Evolutionary conservation across 2,888 invertebrate species (phyloP), one percentile per base, ranked within the genome.

Genomic region (Drosophila sordidula): DNA sequence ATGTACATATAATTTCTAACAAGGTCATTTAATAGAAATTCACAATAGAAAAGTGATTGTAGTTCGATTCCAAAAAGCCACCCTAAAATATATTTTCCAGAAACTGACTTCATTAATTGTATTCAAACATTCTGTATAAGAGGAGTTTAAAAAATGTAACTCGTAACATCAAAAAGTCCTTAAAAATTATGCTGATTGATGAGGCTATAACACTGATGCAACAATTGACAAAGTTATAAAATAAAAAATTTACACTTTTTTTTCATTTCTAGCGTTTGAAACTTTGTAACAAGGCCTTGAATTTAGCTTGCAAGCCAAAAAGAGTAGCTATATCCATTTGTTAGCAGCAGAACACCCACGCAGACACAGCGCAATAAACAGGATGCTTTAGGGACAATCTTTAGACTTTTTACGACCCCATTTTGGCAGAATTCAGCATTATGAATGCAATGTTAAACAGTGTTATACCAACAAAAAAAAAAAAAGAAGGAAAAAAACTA

Each of bases 391-490:
- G 32, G 64, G 46, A 47, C 61, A 47, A 47, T 42, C 41, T 18
- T 6, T 51, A 25, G n/a, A 8, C 9, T 55, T 42, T 58, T 69
- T 36, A 44, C 14, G 44, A 54, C 3, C 44, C 16, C 51, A 34
- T 45, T 38, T 18, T 4, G 6, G 16, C 46, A 29, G 36, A 16
- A 54, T 59, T 16, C 44, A 47, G 26, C 54, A 51, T 57, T 50
- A 67, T 51, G 55, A 69, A 54, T 65, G 51, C 62, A 54, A 63
- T 74, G 66, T 52, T 22, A 34, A 18, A 34, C 49, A 16, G 36
- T 52, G 22, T 9, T 14, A 22, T 29, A 49, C 22, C 11, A 45
- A 6, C 2, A 42, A 34, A 9, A 9, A 3, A 8, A 54, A 38
- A 11, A n/a, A 6, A 3, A 42, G 26, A 9, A 12, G 1, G 8